Conservation (phyloP, 2,113 vertebrate species). For the Oxyruncus cristatus region DNA sequence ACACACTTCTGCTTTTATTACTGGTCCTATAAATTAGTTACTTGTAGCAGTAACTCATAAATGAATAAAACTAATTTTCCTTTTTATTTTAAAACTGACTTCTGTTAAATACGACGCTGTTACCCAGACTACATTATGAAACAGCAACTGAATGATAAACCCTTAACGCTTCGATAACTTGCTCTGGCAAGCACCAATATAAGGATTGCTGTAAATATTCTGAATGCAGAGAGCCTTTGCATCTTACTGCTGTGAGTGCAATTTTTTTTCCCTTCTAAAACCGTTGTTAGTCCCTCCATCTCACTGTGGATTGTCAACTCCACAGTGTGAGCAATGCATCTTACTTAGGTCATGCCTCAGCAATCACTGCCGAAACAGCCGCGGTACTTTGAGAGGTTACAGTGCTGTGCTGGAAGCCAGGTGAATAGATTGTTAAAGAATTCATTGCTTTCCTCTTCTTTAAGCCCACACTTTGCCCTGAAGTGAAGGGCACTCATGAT, state of each 20-base stretch:
- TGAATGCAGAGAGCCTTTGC: neutral
- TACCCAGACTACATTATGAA: neutral
- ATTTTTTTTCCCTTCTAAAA: neutral
- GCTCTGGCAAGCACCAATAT: neutral
- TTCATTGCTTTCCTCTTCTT: neutral
- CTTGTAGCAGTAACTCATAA: conserved; percentile 14
- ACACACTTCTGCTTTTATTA: conserved; percentile 37
- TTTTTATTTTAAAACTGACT: conserved; percentile 40
- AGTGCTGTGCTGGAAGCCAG: neutral
- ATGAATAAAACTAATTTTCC: conserved; percentile 34
- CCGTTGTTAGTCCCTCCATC: neutral
- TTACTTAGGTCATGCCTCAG: neutral
- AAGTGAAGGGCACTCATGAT: neutral
- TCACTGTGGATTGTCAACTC: neutral
- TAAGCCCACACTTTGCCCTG: neutral
- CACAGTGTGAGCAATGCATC: neutral
- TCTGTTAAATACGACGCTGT: neutral
- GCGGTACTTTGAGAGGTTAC: neutral
- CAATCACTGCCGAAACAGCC: neutral
- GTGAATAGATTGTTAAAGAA: neutral
- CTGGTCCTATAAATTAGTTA: conserved; percentile 9
- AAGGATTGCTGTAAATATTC: neutral
- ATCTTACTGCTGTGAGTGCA: neutral
- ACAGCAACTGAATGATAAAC: neutral
- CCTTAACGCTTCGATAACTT: neutral